Conservation (phyloP, 2,797 vertebrate genomes). For the Mormyrus hasselquistii region DNA sequence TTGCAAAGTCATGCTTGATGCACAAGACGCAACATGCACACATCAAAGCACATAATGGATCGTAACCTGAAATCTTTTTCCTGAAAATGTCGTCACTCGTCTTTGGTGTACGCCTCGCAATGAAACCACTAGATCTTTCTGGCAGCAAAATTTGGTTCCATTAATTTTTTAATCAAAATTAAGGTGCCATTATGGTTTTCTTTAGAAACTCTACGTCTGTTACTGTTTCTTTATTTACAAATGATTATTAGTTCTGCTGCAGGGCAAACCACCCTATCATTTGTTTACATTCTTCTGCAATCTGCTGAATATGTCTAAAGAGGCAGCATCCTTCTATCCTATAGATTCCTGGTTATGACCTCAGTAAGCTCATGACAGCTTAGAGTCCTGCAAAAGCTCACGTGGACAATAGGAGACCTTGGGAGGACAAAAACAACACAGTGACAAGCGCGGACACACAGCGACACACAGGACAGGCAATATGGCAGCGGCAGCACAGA, state of each 20-base stretch:
- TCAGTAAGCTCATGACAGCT: not conserved
- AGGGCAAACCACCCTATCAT: not conserved
- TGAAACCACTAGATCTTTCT: not conserved
- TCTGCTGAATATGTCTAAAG: not conserved
- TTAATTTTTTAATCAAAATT: not conserved
- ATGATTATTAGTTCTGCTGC: not conserved
- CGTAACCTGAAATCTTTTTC: constrained; percentile 22
- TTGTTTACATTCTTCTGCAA: not conserved
- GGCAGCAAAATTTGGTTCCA: not conserved
- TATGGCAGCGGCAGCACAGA: constrained; percentile 27
- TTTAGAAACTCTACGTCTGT: not conserved
- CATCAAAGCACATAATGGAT: constrained; percentile 36
- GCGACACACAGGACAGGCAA: not conserved
- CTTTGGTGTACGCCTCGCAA: not conserved
- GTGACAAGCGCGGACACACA: constrained; percentile 35
- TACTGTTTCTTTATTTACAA: not conserved
- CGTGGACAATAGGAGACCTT: not conserved
- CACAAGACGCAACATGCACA: constrained; percentile 41
- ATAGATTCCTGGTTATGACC: constrained; percentile 11
- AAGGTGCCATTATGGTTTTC: not conserved
- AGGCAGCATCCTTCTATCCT: not conserved
- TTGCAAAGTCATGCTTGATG: constrained; percentile 30
- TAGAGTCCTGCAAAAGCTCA: not conserved
- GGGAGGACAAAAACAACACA: constrained; percentile 29
- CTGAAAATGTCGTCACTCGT: not conserved